Evolutionary conservation across 1,140 invertebrate genomes (phyloP).

Genomic region (Drosophila tsacasi): DNA sequence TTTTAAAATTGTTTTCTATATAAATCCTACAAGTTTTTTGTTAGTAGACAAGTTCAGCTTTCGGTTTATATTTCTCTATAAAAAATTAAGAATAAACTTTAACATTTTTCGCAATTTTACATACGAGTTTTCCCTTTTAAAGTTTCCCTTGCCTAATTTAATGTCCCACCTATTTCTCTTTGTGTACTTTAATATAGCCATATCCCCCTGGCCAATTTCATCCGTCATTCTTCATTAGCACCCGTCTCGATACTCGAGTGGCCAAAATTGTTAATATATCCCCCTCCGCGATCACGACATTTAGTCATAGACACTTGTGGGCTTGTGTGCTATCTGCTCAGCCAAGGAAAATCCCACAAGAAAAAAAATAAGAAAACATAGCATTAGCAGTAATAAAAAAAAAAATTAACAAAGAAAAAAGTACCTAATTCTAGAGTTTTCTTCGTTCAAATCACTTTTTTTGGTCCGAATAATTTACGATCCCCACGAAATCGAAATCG

Average conservation of each 20-base stretch:
- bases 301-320: slow-evolving; percentile 43
- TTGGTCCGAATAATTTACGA: slow-evolving; percentile 55
- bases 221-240: slow-evolving; percentile 45
- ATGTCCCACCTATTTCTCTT: neutral
- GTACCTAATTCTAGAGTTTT: slow-evolving; percentile 25
- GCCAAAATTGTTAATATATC: slow-evolving; percentile 14
- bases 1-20: neutral
- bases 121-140: neutral
- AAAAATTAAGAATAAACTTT: too few relatives aligned
- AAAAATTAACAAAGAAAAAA: slow-evolving; percentile 10
- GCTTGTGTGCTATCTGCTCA: neutral
- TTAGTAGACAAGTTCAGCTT: too few relatives aligned
- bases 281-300: neutral
- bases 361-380: neutral
- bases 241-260: slow-evolving; percentile 37
- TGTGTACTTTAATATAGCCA: neutral
- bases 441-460: slow-evolving; percentile 34
- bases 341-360: neutral
- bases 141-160: neutral
- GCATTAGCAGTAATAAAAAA: too few relatives aligned
- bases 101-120: too few relatives aligned
- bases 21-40: neutral
- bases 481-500: slow-evolving; percentile 15
- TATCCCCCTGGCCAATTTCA: slow-evolving; percentile 28
- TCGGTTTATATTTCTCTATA: too few relatives aligned